Conservation (phyloP, 2,797 vertebrate species). For the Sciurus carolinensis region DNA sequence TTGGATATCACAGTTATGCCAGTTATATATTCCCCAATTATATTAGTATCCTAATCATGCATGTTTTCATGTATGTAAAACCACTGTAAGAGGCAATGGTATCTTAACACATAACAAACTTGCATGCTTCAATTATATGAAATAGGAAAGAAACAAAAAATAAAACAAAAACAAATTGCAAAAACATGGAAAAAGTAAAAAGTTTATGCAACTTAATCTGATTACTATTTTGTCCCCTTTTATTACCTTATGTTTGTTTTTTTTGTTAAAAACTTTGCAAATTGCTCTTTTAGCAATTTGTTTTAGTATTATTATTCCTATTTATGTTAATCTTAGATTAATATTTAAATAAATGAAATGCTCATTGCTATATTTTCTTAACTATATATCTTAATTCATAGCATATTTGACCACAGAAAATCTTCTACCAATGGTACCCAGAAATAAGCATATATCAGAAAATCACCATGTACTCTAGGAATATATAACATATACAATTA, state of each 20-base stretch:
- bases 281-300: neutral
- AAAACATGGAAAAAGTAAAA: neutral
- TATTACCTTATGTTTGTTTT: neutral
- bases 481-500: no score
- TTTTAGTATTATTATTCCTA: neutral
- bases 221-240: neutral
- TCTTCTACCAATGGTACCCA: neutral
- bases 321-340: neutral
- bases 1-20: neutral
- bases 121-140: neutral
- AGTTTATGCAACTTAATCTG: neutral
- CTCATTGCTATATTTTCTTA: neutral
- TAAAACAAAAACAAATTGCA: neutral
- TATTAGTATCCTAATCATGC: neutral
- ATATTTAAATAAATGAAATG: neutral
- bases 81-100: no score
- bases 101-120: neutral
- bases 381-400: neutral
- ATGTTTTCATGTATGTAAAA: neutral
- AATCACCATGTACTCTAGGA: neutral
- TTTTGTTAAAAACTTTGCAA: neutral
- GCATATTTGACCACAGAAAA: neutral
- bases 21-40: neutral
- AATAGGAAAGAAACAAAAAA: neutral
- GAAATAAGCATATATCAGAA: neutral